phyloP scores from a whole-genome alignment of 1,140 invertebrate species.

The Neodiprion lecontei region DNA sequence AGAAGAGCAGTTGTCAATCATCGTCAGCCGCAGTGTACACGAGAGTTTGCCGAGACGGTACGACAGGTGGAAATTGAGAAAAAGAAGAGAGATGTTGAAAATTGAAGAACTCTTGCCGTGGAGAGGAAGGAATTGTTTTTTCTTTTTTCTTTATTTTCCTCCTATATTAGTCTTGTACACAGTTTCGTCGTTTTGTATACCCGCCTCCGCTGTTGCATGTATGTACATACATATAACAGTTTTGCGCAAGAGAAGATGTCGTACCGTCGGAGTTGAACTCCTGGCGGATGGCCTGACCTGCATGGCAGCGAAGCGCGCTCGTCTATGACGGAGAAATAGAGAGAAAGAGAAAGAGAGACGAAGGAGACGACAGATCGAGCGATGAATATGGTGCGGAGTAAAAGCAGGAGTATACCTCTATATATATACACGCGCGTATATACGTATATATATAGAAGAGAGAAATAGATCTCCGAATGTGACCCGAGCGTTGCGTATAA shows the following conservation, averaged over 20 bases:
- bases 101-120: slow-evolving; percentile 27
- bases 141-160: too few relatives aligned
- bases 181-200: slow-evolving; percentile 35
- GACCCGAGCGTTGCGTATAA: too few relatives aligned
- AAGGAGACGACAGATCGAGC: slow-evolving; percentile 32
- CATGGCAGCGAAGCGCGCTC: slow-evolving; percentile 12
- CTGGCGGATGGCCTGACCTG: too few relatives aligned
- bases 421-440: slow-evolving; percentile 7
- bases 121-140: too few relatives aligned
- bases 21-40: too few relatives aligned
- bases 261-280: too few relatives aligned
- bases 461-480: slow-evolving; percentile 29
- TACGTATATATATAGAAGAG: slow-evolving; percentile 13
- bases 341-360: slow-evolving; percentile 26
- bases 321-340: slow-evolving; percentile 9
- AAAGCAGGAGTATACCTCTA: neutral
- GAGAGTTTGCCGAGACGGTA: too few relatives aligned
- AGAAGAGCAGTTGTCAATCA: neutral
- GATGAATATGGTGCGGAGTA: slow-evolving; percentile 38
- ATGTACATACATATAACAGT: slow-evolving; percentile 23
- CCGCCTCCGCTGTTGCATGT: slow-evolving; percentile 32
- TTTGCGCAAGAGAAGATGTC: slow-evolving; percentile 24
- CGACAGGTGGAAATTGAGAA: too few relatives aligned
- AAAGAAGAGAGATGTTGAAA: slow-evolving; percentile 25
- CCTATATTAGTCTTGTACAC: too few relatives aligned